These are phyloP conservation scores for Gorsachius magnificus DNA, from an alignment of 2,797 vertebrate genomes.

Conservation along the genomic window DNA sequence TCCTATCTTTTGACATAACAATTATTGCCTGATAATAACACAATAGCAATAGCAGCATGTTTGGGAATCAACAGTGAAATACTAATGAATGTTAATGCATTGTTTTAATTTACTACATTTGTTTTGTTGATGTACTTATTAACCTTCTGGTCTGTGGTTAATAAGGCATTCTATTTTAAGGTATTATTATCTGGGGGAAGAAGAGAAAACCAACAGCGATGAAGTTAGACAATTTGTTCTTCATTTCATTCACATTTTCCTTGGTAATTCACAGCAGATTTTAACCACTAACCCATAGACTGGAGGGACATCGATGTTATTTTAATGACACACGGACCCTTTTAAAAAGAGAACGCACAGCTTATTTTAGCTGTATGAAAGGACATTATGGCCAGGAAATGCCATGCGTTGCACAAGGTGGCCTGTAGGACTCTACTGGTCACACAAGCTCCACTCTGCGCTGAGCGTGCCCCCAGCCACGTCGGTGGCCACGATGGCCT, in stretches of 20 bases:
- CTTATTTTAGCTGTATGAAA: not conserved
- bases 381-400: not conserved
- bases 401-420: not conserved
- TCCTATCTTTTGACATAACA: constrained; percentile 65
- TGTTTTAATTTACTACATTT: constrained; percentile 64
- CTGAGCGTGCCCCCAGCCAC: fast-evolving
- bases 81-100: constrained; percentile 68
- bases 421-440: not conserved
- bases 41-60: constrained; percentile 44
- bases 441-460: not conserved
- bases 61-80: constrained; percentile 64
- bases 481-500: fast-evolving
- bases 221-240: constrained; percentile 22
- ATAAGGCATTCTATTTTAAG: constrained; percentile 61
- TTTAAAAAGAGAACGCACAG: not conserved
- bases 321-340: not conserved
- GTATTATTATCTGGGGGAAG: constrained; percentile 13
- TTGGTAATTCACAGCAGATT: constrained; percentile 28
- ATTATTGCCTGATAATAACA: constrained; percentile 61
- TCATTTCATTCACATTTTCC: constrained; percentile 36
- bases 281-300: not conserved
- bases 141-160: constrained; percentile 63
- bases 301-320: not conserved
- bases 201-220: not conserved
- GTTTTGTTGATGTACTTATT: constrained; percentile 61